These are phyloP conservation scores for Sinonovacula constricta DNA, from an alignment of 1,140 invertebrate species.

Conservation along the genomic window DNA sequence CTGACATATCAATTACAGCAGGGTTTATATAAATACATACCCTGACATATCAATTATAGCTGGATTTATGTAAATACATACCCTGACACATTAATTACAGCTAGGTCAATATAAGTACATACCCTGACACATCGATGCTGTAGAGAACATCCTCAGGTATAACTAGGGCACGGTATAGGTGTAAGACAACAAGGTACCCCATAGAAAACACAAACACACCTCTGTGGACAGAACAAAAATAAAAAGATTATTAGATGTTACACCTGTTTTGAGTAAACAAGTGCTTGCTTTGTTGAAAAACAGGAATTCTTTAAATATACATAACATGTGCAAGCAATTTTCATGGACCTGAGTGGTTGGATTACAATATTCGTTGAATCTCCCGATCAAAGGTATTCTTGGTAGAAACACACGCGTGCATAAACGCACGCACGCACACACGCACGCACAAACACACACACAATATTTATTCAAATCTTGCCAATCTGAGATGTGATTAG, in stretches of 20 bases:
- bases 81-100: too few species aligned
- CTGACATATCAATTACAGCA: too few species aligned
- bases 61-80: too few species aligned
- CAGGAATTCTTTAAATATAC: not conserved
- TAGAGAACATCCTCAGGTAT: slow-evolving; percentile 46
- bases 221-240: slow-evolving; percentile 34
- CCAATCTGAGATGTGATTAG: too few species aligned
- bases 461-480: too few species aligned
- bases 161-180: slow-evolving; percentile 31
- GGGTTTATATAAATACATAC: too few species aligned
- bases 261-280: not conserved
- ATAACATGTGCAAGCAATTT: not conserved
- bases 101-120: too few species aligned
- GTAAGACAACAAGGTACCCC: slow-evolving; percentile 28
- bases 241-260: not conserved
- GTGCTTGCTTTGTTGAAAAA: not conserved
- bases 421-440: too few species aligned
- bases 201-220: slow-evolving; percentile 37
- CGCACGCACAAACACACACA: too few species aligned
- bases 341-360: too few species aligned
- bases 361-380: too few species aligned
- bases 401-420: not conserved
- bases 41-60: too few species aligned
- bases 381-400: not conserved
- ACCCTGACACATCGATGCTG: slow-evolving; percentile 51